These are phyloP conservation scores for Gallinago paraguaiae DNA, from an alignment of 2,113 vertebrate species.

Conservation along the genomic window DNA sequence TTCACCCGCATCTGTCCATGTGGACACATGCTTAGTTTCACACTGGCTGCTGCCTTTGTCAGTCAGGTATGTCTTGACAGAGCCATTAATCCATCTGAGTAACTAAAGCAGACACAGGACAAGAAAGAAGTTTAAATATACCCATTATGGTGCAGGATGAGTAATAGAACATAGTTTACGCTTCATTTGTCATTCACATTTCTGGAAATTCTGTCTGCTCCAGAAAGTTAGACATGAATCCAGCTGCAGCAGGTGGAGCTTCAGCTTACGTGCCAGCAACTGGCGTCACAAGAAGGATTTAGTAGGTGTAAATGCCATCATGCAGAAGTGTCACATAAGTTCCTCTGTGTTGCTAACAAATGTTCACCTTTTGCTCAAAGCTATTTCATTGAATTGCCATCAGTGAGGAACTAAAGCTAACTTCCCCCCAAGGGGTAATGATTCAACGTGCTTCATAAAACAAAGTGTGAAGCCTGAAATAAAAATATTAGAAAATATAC, in stretches of 20 bases:
- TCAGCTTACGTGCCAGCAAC: not conserved
- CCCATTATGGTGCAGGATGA: not conserved
- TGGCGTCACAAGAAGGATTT: not conserved
- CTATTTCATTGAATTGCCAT: not conserved
- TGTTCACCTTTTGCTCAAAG: constrained; percentile 18
- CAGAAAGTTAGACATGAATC: constrained; percentile 3
- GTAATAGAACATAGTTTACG: not conserved
- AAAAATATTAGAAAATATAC: not conserved
- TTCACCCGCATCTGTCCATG: not conserved
- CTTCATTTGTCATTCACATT: constrained; percentile 18
- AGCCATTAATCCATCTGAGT: not conserved
- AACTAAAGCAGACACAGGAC: not conserved
- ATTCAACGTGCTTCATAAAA: constrained; percentile 22
- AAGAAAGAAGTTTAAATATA: not conserved
- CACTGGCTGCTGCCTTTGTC: not conserved
- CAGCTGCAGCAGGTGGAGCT: constrained; percentile 38
- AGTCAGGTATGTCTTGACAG: not conserved
- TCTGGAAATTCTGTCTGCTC: constrained; percentile 16
- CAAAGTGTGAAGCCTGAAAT: constrained; percentile 25
- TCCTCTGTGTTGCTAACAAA: not conserved
- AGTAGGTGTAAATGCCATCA: constrained; percentile 5
- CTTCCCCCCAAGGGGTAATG: not conserved
- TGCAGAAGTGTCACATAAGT: not conserved
- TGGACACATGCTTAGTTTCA: not conserved
- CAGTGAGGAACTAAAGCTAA: not conserved